Evolutionary conservation across 2,888 invertebrate species (phyloP), one percentile per base, ranked within the genome.

Genomic region (Ochropacha duplaris): DNA sequence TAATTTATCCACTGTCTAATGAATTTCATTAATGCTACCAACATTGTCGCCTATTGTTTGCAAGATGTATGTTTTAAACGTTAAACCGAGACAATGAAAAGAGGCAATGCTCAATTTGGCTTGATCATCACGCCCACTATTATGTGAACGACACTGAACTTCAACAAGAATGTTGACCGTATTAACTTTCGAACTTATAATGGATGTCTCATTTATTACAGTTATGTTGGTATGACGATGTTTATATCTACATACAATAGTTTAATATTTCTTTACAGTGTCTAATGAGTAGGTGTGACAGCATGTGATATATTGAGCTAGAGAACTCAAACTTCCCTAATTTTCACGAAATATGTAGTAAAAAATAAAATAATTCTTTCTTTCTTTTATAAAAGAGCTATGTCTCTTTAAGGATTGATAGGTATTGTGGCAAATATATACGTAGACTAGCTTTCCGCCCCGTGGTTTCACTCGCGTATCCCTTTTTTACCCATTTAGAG

Each of bases 141-240:
- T 58, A 57, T 65, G 79, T 79, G 68, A 79, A 71, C 70, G 78
- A 76, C 76, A 72, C 61, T 49, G 39, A 62, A 59, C 64, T 71
- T 68, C 67, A 68, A 19, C 31, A 31, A 52, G 31, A 52, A 52
- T 52, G 68, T 59, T 57, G 58, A 57, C 63, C 56, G 60, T 55
- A 44, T 44, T 44, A 44, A 44, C 44, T 16, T 19, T 19, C 44
- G 44, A 39, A 56, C 36, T 54, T 36, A 26, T 56, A 59, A 59
- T 56, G 54, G 5, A 55, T 69, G 65, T 59, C 60, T 56, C 57
- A 52, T 54, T 22, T 68, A 68, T 59, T 65, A 60, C 52, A 52
- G 31, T 49, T 52, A 52, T 49, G 39, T 50, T 54, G 49, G 24
- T 22, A 54, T 19, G 50, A 54, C 16, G 24, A 24, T 34, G 24